Evolutionary conservation across 2,888 invertebrate species (phyloP).

Genomic region (Dicyrtoma fusca): DNA sequence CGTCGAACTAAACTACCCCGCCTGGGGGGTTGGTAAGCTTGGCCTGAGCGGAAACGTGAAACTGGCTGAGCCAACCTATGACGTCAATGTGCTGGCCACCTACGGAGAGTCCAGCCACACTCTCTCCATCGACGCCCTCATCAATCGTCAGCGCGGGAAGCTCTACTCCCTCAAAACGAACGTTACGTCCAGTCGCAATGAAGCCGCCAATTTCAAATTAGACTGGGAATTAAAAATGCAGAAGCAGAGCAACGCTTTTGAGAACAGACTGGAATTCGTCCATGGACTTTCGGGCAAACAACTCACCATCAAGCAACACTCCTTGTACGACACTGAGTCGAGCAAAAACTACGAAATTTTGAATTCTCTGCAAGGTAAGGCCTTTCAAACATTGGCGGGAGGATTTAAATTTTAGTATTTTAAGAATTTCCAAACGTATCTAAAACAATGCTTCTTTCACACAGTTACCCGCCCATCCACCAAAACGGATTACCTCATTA

Average conservation of each 20-base stretch:
- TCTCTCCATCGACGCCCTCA: not conserved
- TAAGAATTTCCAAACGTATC: too few species aligned
- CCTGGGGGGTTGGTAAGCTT: conserved; percentile 32
- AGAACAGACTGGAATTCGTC: conserved; percentile 56
- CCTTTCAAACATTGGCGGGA: too few species aligned
- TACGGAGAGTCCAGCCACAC: conserved; percentile 13
- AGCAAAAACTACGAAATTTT: conserved; percentile 50
- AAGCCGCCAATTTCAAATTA: conserved; percentile 13
- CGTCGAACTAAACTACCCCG: conserved; percentile 20
- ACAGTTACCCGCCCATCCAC: conserved; percentile 65
- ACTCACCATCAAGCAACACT: conserved; percentile 67
- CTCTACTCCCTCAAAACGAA: not conserved
- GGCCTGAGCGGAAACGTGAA: conserved; percentile 17
- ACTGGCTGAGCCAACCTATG: not conserved
- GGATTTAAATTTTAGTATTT: too few species aligned
- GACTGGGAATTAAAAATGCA: conserved; percentile 48
- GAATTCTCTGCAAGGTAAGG: conserved; percentile 52
- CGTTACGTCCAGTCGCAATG: not conserved
- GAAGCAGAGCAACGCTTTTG: conserved; percentile 13
- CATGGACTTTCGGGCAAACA: conserved; percentile 57
- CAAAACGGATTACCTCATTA: conserved; percentile 63
- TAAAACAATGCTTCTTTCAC: conserved; percentile 32
- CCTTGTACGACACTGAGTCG: conserved; percentile 57
- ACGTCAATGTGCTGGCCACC: not conserved
- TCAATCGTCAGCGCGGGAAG: conserved; percentile 10